Evolutionary conservation across 2,113 vertebrate genomes (phyloP), one percentile per base, ranked within the genome.

Genomic region (Amphiprion percula): DNA sequence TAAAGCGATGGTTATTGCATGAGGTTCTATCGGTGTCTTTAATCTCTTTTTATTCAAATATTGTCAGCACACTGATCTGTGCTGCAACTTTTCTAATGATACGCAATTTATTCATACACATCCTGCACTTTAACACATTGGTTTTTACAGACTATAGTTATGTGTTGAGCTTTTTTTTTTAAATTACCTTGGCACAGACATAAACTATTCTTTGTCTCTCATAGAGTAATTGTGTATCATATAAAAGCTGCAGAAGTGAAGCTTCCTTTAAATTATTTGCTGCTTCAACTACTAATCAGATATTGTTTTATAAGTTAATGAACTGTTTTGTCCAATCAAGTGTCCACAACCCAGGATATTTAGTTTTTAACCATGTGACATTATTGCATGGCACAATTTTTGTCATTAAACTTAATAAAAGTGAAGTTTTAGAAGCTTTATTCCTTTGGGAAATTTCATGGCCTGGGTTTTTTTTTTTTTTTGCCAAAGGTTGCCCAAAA

Each of bases 1-100:
- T 90, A 88, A 84, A 80, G 83, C 79, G 23, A 67, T 60, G 68
- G 79, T 75, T 90, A 86, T 90, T 81, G 78, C 88, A 83, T 19
- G 67, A 88, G 71, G 77, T 71, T 76, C 74, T 83, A 87, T 85
- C 86, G 65, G 56, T 60, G 65, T 65, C 49, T 85, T 87, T 82
- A 88, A 92, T 90, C 90, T 90, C 33, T 54, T 80, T 67, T 41
- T 28, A 77, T 12, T 44, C 39, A 85, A 86, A 83, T 66, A 74
- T 75, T 80, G 39, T 69, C 54, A 65, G 41, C 37, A 65, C 23
- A 65, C 3, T 24, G 60, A 50, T 63, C 52, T 59, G 17, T 28
- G 10, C 58, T 68, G 39, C 19, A 80, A 77, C 16, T 64, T 75
- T 47, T 59, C 9, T 47, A 49, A 0, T 74, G 7, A 70, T 55